These are phyloP conservation scores for Cryptocephalus primarius DNA, from an alignment of 2,888 invertebrate genomes.

Conservation along the genomic window DNA sequence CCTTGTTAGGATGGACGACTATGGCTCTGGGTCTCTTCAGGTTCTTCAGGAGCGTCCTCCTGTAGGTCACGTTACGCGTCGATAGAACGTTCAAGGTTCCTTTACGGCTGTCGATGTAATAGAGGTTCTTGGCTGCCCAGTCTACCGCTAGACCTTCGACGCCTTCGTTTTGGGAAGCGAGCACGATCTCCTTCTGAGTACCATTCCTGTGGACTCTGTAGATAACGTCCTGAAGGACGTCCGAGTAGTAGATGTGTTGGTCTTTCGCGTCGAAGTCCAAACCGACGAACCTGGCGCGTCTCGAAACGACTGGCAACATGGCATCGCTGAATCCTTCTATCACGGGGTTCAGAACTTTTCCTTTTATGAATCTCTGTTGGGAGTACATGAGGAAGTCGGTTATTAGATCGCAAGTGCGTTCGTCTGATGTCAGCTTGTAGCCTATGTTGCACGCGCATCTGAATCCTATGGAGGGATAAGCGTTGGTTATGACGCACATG, in stretches of 20 bases:
- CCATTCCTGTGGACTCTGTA: constrained; percentile 73
- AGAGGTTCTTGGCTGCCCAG: constrained; percentile 91
- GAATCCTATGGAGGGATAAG: constrained; percentile 65
- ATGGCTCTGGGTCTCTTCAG: constrained; percentile 90
- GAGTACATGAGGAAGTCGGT: constrained; percentile 90
- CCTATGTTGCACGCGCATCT: constrained; percentile 89
- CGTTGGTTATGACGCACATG: constrained; percentile 79
- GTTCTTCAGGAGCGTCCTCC: constrained; percentile 74
- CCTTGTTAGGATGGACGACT: constrained; percentile 92
- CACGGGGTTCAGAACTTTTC: constrained; percentile 78
- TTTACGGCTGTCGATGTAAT: constrained; percentile 89
- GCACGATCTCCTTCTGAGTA: constrained; percentile 73
- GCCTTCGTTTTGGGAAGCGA: constrained; percentile 94
- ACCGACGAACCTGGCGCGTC: constrained; percentile 87
- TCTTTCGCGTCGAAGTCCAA: constrained; percentile 87
- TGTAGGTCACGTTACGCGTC: constrained; percentile 73
- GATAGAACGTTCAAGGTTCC: constrained; percentile 90
- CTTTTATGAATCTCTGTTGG: constrained; percentile 86
- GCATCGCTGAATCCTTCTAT: constrained; percentile 90
- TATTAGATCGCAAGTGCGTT: constrained; percentile 70
- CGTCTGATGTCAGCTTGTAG: constrained; percentile 61
- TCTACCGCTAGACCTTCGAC: constrained; percentile 93
- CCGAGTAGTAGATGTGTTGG: constrained; percentile 92
- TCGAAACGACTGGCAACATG: constrained; percentile 85
- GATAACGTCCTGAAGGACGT: constrained; percentile 91